A percentile compares a stretch with the other conserved stretches of the same genome.
These are phyloP conservation scores for Drosophila neocordata DNA, from an alignment of 1,140 invertebrate genomes.

Conservation along the genomic window DNA sequence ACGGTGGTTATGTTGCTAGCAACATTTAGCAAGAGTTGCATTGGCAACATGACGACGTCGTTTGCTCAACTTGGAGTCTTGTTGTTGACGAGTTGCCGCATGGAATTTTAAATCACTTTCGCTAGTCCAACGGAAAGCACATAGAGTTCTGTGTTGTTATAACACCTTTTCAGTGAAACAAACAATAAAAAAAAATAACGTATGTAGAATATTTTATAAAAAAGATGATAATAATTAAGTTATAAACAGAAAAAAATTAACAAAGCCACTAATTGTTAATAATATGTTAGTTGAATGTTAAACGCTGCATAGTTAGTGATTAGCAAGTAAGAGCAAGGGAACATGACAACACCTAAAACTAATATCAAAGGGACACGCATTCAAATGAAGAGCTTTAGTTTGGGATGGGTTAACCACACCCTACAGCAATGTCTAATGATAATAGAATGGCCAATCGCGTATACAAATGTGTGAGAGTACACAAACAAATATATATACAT, in stretches of 20 bases:
- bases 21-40: background rate
- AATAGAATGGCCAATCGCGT: background rate
- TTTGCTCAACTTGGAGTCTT: background rate
- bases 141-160: no score
- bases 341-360: background rate
- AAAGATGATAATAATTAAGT: no score
- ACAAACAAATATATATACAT: background rate
- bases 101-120: conserved; percentile 14
- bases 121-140: conserved; percentile 13
- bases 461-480: background rate
- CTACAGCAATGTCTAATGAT: background rate
- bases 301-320: no score
- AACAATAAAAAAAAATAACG: no score
- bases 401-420: background rate
- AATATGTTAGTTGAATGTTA: no score
- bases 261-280: no score
- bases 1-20: background rate
- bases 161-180: no score
- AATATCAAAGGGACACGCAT: background rate
- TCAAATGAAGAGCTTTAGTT: background rate
- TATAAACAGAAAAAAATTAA: no score
- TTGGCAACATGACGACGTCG: background rate
- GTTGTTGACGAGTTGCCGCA: background rate
- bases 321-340: background rate
- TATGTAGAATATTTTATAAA: no score